phyloP scores from a whole-genome alignment of 2,888 invertebrate genomes.

The Drosophila anceps region DNA sequence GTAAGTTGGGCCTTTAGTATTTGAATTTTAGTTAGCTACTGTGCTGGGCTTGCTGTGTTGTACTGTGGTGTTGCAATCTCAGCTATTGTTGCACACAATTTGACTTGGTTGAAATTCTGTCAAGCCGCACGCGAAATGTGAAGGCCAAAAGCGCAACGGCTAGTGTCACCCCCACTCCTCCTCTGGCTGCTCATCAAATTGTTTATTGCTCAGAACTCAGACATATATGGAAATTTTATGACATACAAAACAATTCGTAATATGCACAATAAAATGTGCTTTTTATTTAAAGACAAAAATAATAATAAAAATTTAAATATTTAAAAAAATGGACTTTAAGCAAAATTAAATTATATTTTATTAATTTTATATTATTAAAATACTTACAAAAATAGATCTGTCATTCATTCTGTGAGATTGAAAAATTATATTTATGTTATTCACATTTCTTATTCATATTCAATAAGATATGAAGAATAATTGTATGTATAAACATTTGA shows the following conservation, averaged over 20 bases:
- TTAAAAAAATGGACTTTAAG: not conserved
- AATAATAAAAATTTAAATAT: too few species aligned
- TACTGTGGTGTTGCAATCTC: conserved; percentile 41
- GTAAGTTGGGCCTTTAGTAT: conserved; percentile 14
- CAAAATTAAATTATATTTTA: not conserved
- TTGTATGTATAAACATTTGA: not conserved
- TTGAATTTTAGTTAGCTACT: conserved; percentile 32
- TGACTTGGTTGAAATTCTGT: conserved; percentile 57
- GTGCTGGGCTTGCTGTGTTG: conserved; percentile 18
- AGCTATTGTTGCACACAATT: conserved; percentile 57
- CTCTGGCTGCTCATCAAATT: conserved; percentile 24
- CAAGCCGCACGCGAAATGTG: conserved; percentile 61
- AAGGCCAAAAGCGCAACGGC: conserved; percentile 45
- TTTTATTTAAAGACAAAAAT: not conserved
- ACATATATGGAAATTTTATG: conserved; percentile 23
- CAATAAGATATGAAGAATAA: conserved; percentile 13
- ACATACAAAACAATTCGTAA: conserved; percentile 3
- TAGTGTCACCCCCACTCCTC: conserved; percentile 15
- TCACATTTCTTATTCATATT: not conserved
- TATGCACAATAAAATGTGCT: not conserved
- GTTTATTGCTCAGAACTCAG: conserved; percentile 26
- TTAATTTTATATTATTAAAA: not conserved
- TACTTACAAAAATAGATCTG: not conserved
- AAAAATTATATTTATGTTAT: not conserved
- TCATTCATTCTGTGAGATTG: not conserved